Conservation (phyloP, 2,113 vertebrate genomes). For the Rynchops niger region DNA sequence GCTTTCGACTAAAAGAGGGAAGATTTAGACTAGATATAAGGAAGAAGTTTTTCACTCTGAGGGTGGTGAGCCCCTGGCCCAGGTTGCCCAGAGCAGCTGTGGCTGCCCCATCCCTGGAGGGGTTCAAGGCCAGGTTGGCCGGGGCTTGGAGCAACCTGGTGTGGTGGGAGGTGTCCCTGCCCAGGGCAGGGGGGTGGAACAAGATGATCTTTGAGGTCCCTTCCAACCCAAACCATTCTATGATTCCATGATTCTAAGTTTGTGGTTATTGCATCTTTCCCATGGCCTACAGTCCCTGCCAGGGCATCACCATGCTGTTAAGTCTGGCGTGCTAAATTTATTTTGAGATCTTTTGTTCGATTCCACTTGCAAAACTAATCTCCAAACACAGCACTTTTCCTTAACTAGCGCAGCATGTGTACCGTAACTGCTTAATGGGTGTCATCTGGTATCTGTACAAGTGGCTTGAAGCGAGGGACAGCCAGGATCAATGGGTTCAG, state of each 20-base stretch:
- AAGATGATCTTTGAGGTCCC: not conserved
- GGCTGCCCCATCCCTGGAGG: too few species aligned
- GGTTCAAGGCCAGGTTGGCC: not conserved
- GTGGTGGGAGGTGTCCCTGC: not conserved
- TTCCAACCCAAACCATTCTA: too few species aligned
- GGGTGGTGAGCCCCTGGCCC: too few species aligned
- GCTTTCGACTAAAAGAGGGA: too few species aligned
- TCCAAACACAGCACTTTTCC: not conserved
- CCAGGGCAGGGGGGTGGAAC: not conserved
- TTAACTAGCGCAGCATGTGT: rapidly evolving
- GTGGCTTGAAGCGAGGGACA: not conserved
- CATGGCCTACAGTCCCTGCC: not conserved
- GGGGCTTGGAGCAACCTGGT: not conserved
- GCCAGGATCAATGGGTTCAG: not conserved
- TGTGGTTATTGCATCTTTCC: not conserved
- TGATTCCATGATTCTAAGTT: not conserved
- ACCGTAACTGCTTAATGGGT: rapidly evolving
- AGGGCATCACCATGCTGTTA: too few species aligned
- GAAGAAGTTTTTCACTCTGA: too few species aligned
- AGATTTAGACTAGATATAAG: too few species aligned
- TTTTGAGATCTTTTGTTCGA: not conserved
- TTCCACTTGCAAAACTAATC: not conserved
- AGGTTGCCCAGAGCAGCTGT: too few species aligned
- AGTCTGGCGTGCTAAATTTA: rapidly evolving
- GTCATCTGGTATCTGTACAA: not conserved